phyloP scores from a whole-genome alignment of 1,140 invertebrate genomes.

The Drosophila willistoni region DNA sequence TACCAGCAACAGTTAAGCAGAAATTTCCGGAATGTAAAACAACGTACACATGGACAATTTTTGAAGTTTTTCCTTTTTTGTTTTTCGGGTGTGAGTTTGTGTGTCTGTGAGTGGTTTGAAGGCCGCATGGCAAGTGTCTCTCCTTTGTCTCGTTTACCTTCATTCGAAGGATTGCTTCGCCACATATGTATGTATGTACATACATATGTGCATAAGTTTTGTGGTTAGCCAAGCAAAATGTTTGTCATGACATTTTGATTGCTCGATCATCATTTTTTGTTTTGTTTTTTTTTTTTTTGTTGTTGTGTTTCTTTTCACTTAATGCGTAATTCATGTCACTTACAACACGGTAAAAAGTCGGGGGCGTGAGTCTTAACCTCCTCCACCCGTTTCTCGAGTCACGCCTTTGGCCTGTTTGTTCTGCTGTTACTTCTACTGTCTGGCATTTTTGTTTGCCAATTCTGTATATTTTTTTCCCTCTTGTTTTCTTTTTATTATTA shows the following conservation, averaged over 20 bases:
- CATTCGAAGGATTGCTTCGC: neutral
- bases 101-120: neutral
- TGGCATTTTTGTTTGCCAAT: conserved; percentile 57
- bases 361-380: neutral
- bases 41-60: conserved; percentile 18
- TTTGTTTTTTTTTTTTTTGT: neutral
- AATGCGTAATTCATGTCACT: conserved; percentile 62
- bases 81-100: neutral
- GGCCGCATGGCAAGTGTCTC: neutral
- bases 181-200: neutral
- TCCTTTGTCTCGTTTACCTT: conserved; percentile 7
- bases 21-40: conserved; percentile 49
- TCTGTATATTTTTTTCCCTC: conserved; percentile 6
- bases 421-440: conserved; percentile 33
- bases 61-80: neutral
- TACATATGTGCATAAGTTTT: conserved; percentile 20
- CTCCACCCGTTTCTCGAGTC: conserved; percentile 1
- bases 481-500: neutral
- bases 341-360: conserved; percentile 19
- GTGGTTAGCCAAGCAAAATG: conserved; percentile 8
- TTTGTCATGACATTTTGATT: conserved; percentile 26
- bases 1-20: conserved; percentile 58
- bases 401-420: conserved; percentile 44
- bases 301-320: conserved; percentile 74
- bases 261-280: neutral